Percentiles rank a stretch among this genome's conserved stretches.
Conservation (phyloP, 2,797 vertebrate species). For the Cynodonichthys magdalenae region DNA sequence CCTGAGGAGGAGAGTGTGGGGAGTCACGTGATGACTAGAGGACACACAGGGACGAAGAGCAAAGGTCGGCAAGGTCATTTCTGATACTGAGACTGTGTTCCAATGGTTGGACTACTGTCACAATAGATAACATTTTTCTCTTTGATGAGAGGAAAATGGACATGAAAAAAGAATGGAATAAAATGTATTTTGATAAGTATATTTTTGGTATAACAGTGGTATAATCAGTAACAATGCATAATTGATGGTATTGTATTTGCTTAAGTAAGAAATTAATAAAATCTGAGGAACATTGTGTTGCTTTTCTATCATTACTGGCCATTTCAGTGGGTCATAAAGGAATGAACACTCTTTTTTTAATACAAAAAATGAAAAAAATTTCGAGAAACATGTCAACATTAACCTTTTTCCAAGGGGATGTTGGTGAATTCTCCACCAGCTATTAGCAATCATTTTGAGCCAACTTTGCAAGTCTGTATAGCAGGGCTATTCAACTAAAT, state of each 20-base stretch:
- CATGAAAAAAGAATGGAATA: background rate
- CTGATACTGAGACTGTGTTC: slow-evolving; percentile 16
- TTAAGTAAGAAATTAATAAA: slow-evolving; percentile 19
- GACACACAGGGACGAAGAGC: slow-evolving; percentile 21
- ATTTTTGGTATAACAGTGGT: background rate
- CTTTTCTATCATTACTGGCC: too few species aligned
- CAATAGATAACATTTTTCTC: slow-evolving; percentile 15
- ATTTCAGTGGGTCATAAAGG: too few species aligned
- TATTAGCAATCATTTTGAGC: background rate
- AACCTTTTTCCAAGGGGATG: background rate
- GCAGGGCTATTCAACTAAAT: too few species aligned
- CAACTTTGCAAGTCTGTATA: background rate
- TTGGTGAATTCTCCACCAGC: background rate
- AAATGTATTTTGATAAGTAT: background rate
- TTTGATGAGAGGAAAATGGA: background rate
- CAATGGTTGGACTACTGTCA: slow-evolving; percentile 10
- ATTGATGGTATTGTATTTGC: background rate
- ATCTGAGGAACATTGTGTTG: slow-evolving; percentile 1
- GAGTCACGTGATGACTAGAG: slow-evolving; percentile 35
- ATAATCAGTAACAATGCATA: slow-evolving; percentile 4
- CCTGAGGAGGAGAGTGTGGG: slow-evolving; percentile 38
- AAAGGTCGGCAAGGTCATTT: slow-evolving; percentile 35
- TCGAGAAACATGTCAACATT: background rate
- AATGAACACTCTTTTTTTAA: too few species aligned
- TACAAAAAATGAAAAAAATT: too few species aligned